Conservation (phyloP, 2,113 vertebrate species). For the Pedetes capensis region DNA sequence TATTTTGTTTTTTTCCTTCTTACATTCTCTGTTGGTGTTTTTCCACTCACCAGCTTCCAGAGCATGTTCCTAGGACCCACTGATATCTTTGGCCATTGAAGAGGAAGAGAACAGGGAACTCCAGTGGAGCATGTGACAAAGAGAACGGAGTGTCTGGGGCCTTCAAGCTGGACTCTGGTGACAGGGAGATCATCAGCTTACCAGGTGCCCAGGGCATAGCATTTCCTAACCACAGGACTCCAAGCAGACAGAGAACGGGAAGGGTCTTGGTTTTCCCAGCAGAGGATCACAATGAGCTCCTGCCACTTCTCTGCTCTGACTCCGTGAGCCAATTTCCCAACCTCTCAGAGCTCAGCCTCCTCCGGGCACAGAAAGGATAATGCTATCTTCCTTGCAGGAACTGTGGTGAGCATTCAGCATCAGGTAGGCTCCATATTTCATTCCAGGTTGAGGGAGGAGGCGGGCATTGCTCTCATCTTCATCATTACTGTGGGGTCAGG, state of each 20-base stretch:
- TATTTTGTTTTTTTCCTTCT: background rate
- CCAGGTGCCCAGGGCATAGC: accelerated
- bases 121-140: background rate
- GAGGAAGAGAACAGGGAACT: background rate
- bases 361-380: background rate
- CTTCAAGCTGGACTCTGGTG: background rate
- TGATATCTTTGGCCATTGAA: too few relatives aligned
- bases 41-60: slow-evolving; percentile 57
- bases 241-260: background rate
- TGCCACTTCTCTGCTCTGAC: background rate
- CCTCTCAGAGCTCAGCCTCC: background rate
- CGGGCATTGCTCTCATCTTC: background rate
- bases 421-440: background rate
- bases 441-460: background rate
- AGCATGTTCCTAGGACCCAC: background rate
- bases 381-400: background rate
- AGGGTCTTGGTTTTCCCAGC: background rate
- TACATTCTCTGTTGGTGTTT: slow-evolving; percentile 40
- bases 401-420: background rate
- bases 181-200: background rate
- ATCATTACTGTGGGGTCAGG: background rate
- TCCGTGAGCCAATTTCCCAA: background rate
- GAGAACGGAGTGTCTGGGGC: background rate
- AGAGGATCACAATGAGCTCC: background rate
- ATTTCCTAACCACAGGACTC: background rate